Evolutionary conservation across 2,888 invertebrate genomes (phyloP).

Genomic region (Atrina japonica): DNA sequence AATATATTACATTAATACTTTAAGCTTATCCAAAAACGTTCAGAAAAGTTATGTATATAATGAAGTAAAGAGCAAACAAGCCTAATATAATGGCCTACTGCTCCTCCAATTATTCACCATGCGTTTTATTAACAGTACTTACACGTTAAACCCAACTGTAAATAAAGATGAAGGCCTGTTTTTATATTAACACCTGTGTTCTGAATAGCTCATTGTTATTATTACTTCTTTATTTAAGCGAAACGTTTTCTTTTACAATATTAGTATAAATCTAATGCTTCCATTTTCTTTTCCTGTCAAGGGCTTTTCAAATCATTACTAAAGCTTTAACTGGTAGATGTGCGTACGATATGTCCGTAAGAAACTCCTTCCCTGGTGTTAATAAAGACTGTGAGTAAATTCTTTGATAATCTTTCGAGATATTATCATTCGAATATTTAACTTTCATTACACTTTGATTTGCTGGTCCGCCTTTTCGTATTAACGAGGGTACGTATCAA

Average conservation of each 20-base stretch:
- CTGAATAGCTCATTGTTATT: constrained; percentile 6
- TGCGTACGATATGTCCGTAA: neutral
- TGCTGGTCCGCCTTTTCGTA: constrained; percentile 9
- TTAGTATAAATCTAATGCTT: constrained; percentile 4
- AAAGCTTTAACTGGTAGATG: constrained; percentile 1
- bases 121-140: neutral
- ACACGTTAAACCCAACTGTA: constrained; percentile 6
- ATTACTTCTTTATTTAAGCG: neutral
- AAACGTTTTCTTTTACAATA: constrained; percentile 9
- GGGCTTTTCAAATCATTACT: neutral
- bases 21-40: too few relatives aligned
- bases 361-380: constrained; percentile 4
- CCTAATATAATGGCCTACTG: too few relatives aligned
- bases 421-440: constrained; percentile 53
- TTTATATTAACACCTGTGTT: constrained; percentile 4
- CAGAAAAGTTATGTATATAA: too few relatives aligned
- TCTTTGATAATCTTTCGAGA: constrained; percentile 31
- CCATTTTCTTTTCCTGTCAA: constrained; percentile 3
- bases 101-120: too few relatives aligned
- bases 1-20: too few relatives aligned
- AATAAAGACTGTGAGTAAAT: neutral
- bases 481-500: constrained; percentile 9
- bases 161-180: neutral
- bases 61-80: too few relatives aligned
- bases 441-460: constrained; percentile 40